Evolutionary conservation across 2,888 invertebrate genomes (phyloP).

Genomic region (Graphium colonna): DNA sequence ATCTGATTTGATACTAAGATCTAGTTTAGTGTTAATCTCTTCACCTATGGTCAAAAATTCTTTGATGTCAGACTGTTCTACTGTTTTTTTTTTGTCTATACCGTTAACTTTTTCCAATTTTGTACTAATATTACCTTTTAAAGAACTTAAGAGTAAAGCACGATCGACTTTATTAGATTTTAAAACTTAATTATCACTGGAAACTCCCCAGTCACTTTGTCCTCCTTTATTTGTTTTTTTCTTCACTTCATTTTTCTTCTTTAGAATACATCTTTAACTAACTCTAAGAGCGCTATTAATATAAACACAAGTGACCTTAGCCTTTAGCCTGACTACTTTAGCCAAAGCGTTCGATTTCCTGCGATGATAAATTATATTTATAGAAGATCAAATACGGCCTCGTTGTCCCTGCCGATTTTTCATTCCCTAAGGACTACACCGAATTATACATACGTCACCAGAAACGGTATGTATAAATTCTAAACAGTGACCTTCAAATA

Average conservation of each 20-base stretch:
- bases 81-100: conserved; percentile 12
- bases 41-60: conserved; percentile 10
- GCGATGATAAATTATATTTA: conserved; percentile 21
- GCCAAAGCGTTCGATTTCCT: conserved; percentile 43
- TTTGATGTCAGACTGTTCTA: background rate
- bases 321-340: conserved; percentile 44
- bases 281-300: too few species aligned
- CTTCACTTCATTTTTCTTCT: too few species aligned
- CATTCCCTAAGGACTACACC: conserved; percentile 34
- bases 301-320: conserved; percentile 36
- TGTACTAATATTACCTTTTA: conserved; percentile 12
- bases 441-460: background rate
- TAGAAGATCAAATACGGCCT: conserved; percentile 9
- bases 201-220: too few species aligned
- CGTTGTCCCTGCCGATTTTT: conserved; percentile 30
- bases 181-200: too few species aligned
- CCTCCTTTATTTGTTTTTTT: too few species aligned
- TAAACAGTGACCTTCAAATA: too few species aligned
- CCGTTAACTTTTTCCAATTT: conserved; percentile 14
- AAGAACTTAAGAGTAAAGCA: background rate
- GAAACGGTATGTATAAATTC: too few species aligned
- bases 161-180: too few species aligned
- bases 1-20: conserved; percentile 4
- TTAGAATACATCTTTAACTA: too few species aligned
- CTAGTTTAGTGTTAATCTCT: conserved; percentile 13